These are phyloP conservation scores for Siphamia tubifer DNA, from an alignment of 2,113 vertebrate species.

Conservation along the genomic window DNA sequence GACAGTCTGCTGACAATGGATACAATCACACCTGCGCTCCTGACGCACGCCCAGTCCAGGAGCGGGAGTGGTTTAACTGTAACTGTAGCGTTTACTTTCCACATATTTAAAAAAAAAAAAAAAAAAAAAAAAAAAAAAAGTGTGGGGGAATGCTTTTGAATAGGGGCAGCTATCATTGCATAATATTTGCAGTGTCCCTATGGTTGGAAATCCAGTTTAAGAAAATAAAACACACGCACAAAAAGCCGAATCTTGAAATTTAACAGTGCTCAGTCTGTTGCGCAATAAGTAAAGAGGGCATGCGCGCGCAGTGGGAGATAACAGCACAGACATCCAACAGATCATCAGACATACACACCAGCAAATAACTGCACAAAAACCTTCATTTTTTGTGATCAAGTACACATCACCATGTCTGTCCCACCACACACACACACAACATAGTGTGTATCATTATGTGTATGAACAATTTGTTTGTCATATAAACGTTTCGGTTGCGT, in stretches of 20 bases:
- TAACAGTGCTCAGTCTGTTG: neutral
- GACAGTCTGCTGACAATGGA: conserved; percentile 30
- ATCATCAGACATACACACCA: too few relatives aligned
- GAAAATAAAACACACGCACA: too few relatives aligned
- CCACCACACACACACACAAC: too few relatives aligned
- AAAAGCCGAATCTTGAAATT: neutral
- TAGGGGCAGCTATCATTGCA: neutral
- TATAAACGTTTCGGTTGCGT: neutral
- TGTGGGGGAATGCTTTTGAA: neutral
- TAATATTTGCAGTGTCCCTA: neutral
- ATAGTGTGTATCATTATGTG: neutral
- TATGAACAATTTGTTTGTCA: neutral
- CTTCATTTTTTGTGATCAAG: neutral
- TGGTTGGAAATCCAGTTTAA: neutral
- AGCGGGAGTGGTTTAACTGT: conserved; percentile 64
- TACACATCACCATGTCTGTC: neutral
- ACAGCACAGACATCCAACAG: too few relatives aligned
- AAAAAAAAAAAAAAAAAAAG: neutral
- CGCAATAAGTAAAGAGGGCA: too few relatives aligned
- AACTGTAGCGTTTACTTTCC: neutral
- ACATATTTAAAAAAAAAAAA: neutral
- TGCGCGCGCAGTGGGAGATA: too few relatives aligned
- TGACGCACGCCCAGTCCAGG: conserved; percentile 63
- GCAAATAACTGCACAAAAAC: too few relatives aligned
- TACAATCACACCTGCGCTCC: conserved; percentile 67